These are phyloP conservation scores for Cinclus cinclus DNA, from an alignment of 2,113 vertebrate genomes.

Conservation along the genomic window DNA sequence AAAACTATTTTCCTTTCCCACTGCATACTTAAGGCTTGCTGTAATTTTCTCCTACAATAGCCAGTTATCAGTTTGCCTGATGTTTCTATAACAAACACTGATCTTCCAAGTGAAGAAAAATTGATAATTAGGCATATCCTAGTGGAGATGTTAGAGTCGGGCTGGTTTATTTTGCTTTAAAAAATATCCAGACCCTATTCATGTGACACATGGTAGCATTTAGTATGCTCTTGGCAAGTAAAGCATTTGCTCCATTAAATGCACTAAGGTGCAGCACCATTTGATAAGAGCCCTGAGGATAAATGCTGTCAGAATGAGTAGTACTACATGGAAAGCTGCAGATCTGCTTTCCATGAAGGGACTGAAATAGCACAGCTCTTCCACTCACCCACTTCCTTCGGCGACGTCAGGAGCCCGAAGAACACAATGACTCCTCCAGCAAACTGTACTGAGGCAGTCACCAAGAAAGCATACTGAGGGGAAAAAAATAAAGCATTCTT, in stretches of 20 bases:
- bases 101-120: background rate
- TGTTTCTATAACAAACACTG: background rate
- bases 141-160: background rate
- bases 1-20: background rate
- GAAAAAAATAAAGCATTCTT: background rate
- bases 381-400: constrained; percentile 92
- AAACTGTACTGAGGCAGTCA: constrained; percentile 94
- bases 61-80: background rate
- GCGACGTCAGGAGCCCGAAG: constrained; percentile 92
- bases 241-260: background rate
- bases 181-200: background rate
- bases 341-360: background rate
- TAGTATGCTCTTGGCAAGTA: background rate
- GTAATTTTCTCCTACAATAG: background rate
- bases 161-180: background rate
- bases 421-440: constrained; percentile 92
- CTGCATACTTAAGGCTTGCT: background rate
- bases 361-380: background rate
- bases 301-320: background rate
- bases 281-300: background rate
- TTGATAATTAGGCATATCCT: background rate
- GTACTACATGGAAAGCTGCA: background rate
- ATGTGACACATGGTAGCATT: accelerated
- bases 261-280: background rate
- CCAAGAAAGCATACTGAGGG: constrained; percentile 91